Base-by-base conservation (phyloP, 2,113 vertebrate genomes). In the Neogobius melanostomus region DNA sequence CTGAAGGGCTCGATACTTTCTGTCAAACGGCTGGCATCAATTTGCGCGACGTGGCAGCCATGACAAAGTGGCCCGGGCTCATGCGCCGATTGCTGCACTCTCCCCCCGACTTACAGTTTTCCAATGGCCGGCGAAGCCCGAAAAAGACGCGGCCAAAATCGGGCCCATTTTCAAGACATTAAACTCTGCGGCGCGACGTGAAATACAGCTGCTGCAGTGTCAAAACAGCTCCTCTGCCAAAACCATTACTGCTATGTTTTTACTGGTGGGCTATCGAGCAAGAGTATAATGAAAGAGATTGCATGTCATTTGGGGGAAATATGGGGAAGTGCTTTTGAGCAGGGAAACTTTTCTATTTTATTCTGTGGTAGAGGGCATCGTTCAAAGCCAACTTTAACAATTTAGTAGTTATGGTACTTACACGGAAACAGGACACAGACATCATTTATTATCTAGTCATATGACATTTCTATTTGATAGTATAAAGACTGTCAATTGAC, bases 21-120 rank as follows among this genome's bases (percentile, higher is more conserved):
- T 80, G 73, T 82, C 72, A 76, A 75, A 73, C 1, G 51, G 51
- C 57, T 64, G 54, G 52, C 52, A 78, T 74, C 72, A 79, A 42
- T 72, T 83, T 76, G 45, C 70, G 48, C 64, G 11, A 16, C 64
- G 72, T 72, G 79, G 68, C 81, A 82, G 48, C 68, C 66, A 66
- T 77, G 78, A 84, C 51, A 82, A 76, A 85, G 64, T 79, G 57
- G 65, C 49, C 15, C 28, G 0, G 56, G 82, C 14, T 68, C 71
- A 76, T 66, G 75, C 80, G 80, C 75, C 71, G 66, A 74, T 75
- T 72, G 67, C 81, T 74, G 70, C 60, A 79, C 71, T 74, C 72
- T 71, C 61, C 47, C 61, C 47, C 51, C 56, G 68, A 68, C 82
- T 70, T 75, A 66, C 66, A 79, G 73, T 69, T 77, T 21, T n/a